Evolutionary conservation across 2,797 vertebrate species (phyloP), one percentile per base, ranked within the genome.

Genomic region (Vultur gryphus): DNA sequence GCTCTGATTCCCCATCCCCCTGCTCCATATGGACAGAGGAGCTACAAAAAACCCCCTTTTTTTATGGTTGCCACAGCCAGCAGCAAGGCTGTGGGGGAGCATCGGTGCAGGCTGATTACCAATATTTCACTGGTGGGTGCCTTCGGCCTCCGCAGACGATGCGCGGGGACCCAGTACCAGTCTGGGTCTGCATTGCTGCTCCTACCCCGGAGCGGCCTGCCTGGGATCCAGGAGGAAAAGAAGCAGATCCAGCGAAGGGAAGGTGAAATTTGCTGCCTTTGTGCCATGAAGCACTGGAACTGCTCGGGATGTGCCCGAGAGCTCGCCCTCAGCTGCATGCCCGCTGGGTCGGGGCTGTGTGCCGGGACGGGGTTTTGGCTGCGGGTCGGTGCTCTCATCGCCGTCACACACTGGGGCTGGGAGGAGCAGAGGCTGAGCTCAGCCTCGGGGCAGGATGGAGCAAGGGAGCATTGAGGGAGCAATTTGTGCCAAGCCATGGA

Each of bases 271-370:
- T 57, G 25, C 48, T 87, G 57, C 37, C 25, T 41, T 43, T 65
- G 70, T 82, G 66, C 37, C 24, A 11, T 13, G 25, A 39, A 23
- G 11, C 2, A 3, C 61, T 83, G 46, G 19, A 73, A 26, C 7
- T 1, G 1, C 64, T 65, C 0, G 0, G 24, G 55, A 31, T 6
- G 20, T n/a, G 44, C 23, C 55, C 0, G 0, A 48, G 57, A 54
- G 16, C n/a, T 80, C 3, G 0, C 23, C 26, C 55, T 46, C 18
- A 33, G 48, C 15, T 57, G 12, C 1, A 1, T 54, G 52, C 29
- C 18, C 1, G 1, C 49, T 20, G 37, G 24, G 51, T 18, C 7
- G 1, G 35, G 35, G 31, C 46, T 61, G 8, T 3, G 0, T 33
- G 55, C 33, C 8, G 10, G 49, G 51, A 16, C 0, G 2, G n/a